phyloP scores from a whole-genome alignment of 2,113 vertebrate genomes.

The Balaeniceps rex region DNA sequence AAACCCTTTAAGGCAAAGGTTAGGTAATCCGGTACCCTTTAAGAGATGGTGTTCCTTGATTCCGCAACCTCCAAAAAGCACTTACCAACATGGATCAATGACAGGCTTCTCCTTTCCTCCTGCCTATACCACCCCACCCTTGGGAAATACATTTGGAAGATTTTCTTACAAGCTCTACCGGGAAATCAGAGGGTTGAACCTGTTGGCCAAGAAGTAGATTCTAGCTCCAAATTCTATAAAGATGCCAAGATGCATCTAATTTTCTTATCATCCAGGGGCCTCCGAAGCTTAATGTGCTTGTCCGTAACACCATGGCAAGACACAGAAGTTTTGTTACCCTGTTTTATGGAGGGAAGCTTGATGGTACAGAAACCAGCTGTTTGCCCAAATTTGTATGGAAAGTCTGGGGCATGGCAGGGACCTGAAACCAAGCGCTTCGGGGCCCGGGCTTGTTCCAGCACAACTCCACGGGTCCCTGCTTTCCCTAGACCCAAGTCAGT shows the following conservation, averaged over 20 bases:
- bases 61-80: background rate
- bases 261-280: too few species aligned
- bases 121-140: background rate
- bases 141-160: background rate
- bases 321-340: background rate
- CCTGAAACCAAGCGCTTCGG: background rate
- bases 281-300: background rate
- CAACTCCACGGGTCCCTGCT: background rate
- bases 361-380: background rate
- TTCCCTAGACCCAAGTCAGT: background rate
- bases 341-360: background rate
- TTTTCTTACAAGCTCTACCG: background rate
- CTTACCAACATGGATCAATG: background rate
- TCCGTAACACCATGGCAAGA: background rate
- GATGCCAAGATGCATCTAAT: background rate
- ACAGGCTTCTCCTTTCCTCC: background rate
- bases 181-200: background rate
- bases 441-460: background rate
- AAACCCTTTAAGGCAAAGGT: background rate
- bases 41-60: background rate
- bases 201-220: background rate
- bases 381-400: background rate
- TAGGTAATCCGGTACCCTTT: background rate
- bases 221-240: background rate
- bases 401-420: background rate